Evolutionary conservation across 2,797 vertebrate genomes (phyloP), one percentile per base, ranked within the genome.

Genomic region (Peromyscus aztecus): DNA sequence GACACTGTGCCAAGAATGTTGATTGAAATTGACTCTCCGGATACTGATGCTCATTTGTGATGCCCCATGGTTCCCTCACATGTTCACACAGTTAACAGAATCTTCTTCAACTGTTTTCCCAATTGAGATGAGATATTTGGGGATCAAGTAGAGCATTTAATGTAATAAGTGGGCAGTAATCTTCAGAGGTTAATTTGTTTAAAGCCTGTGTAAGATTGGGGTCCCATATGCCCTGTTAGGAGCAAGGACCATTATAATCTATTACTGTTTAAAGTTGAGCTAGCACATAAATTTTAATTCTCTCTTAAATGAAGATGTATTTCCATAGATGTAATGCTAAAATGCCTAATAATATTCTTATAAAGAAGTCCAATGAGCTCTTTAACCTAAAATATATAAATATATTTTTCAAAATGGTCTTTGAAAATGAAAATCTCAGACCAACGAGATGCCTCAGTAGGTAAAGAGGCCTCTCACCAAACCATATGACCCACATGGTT

Each of bases 151-250:
- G 95, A 97, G 97, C 97, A 96, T 97, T 98, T 97, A 96, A 98
- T 96, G 96, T 96, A 96, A 97, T 97, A 97, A 97, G 94, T 96
- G 97, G 97, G 76, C 98, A 97, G 94, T 94, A 95, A 97, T 98
- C 95, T 98, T 97, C 83, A 90, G 97, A 98, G 97, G 95, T 96
- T 98, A 97, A 97, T 98, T 97, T 97, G 94, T 95, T 97, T 97
- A 97, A 96, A 96, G 96, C 83, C 94, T 94, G 46, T 95, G 94
- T 96, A 95, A 94, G 92, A 93, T 96, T 95, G 94, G 97, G 97
- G 94, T 97, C 97, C 95, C 97, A 81, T 89, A 95, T 94, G 96
- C 93, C 95, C 97, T 71, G 85, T 97, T 96, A 98, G 95, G 80
- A 96, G 91, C 95, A 61, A 96, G 76, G 46, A 97, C 94, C 97